Base-by-base conservation (phyloP, 2,113 vertebrate genomes). In the Polyodon spathula region DNA sequence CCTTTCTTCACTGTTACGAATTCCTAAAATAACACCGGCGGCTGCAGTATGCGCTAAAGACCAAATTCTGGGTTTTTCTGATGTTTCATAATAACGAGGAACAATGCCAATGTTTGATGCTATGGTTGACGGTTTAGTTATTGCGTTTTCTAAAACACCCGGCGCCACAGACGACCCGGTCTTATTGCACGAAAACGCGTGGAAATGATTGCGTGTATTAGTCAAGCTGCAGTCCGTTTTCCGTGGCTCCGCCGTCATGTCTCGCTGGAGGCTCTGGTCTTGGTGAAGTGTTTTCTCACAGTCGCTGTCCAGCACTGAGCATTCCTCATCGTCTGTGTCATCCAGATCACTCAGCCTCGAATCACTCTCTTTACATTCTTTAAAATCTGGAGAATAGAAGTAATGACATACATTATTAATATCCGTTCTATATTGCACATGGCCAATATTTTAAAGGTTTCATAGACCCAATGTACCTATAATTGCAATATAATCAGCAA, bases 31-130 rank as follows among this genome's bases (percentile, higher is more conserved):
- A 16, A 83, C 76, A 17, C 76, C 83, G 6, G 88, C 78, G 12
- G 83, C 89, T 0, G 91, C 95, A 0, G 93, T 97, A 51, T 84
- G 91, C 10, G 93, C 95, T 69, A 96, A 77, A 0, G 94, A 98
- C 95, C 95, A 98, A 79, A 97, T 97, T 70, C 89, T 79, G 11
- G 93, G 90, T 66, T 93, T 95, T 66, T 92, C 90, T 1, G 80
- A 62, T 6, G 74, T 60, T 15, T 89, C 86, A 58, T 89, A 92
- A 58, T 85, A 84, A 56, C 83, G 83, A 46, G 79, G 67, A 59
- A 81, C 71, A 58, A 76, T 42, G 0, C 72, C 71, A n/a, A 73
- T 71, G 2, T 68, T 40, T 0, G 78, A 63, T 40, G 63, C 65
- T 0, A 65, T 54, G 0, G 60, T 56, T 3, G 63, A 39, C 2